Evolutionary conservation across 2,888 invertebrate genomes (phyloP), one percentile per base, ranked within the genome.

Genomic region (Agonopterix alstromeriana): DNA sequence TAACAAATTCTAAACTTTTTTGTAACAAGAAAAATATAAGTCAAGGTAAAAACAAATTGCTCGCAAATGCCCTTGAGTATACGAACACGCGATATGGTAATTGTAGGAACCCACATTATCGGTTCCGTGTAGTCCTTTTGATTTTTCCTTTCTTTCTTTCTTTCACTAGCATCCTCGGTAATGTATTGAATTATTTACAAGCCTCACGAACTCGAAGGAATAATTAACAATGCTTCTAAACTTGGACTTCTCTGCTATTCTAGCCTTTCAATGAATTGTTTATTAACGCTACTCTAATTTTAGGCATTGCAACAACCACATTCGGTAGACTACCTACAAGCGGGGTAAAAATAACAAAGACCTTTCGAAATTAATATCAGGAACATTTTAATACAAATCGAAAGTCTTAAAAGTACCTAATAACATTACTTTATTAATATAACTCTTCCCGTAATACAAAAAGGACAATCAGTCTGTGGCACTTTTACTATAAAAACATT

Each of bases 371-470:
- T 71, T 67, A 77, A 44, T 76, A 79, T 76, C 77, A 83, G 82
- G 85, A 84, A 85, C 84, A 82, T 82, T 83, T 82, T 79, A 78
- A 79, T 82, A 79, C 71, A 80, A 83, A 81, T 69, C 65, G 70
- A 77, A 70, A 73, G 65, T 56, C 67, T 63, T 73, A 67, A 65
- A 73, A 68, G 63, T 69, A 73, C 60, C 63, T 71, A 72, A 68
- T 69, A 78, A 77, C 73, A 70, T 71, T 44, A 48, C 44, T 64
- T 65, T 64, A 58, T 58, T 58, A 56, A 49, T 57, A 56, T 57
- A 56, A 54, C 50, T 54, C 62, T 65, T 68, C 66, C 64, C 65
- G 58, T 66, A 67, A 57, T 62, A 63, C 70, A 76, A 82, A 10
- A 84, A 85, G 82, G 85, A 81, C 81, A 67, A 69, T 75, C 82